phyloP scores from a whole-genome alignment of 2,888 invertebrate genomes.

The Trichopria drosophilae region DNA sequence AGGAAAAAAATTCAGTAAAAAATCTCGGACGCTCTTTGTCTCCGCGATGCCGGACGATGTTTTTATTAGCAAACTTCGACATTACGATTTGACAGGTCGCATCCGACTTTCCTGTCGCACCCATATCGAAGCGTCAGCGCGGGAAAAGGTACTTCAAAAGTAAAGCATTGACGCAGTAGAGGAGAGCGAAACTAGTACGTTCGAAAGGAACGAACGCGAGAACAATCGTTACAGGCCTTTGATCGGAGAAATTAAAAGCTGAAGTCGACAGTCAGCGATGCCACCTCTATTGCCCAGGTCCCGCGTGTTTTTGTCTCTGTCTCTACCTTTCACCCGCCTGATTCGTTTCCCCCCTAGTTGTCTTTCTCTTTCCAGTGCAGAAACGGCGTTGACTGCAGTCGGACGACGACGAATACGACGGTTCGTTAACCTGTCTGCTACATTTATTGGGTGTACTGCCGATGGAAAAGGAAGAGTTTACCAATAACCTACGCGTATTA shows the following conservation, averaged over 20 bases:
- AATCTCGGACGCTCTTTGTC: no score
- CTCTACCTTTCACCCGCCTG: conserved; percentile 14
- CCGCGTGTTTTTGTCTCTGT: conserved; percentile 12
- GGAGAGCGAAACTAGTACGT: no score
- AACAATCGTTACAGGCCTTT: conserved; percentile 39
- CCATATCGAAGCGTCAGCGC: conserved; percentile 27
- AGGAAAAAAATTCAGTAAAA: no score
- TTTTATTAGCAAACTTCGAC: conserved; percentile 26
- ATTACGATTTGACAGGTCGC: conserved; percentile 13
- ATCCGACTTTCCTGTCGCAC: no score
- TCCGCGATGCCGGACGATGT: conserved; percentile 15
- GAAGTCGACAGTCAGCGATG: conserved; percentile 51
- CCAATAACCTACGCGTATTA: conserved; percentile 56
- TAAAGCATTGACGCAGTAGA: conserved; percentile 19
- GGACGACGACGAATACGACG: conserved; percentile 30
- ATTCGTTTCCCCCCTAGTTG: conserved; percentile 22
- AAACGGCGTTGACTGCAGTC: no score
- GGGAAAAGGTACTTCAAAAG: conserved; percentile 31
- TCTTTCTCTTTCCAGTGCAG: conserved; percentile 16
- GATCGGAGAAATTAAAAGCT: conserved; percentile 55
- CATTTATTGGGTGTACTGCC: conserved; percentile 50
- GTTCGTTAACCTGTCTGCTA: conserved; percentile 57
- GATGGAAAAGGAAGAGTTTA: conserved; percentile 49
- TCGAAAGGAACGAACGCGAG: not conserved
- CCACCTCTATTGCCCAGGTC: conserved; percentile 40